phyloP scores from a whole-genome alignment of 37 sponge, comb jelly and placozoan species.

The Aplysina aerophoba region DNA sequence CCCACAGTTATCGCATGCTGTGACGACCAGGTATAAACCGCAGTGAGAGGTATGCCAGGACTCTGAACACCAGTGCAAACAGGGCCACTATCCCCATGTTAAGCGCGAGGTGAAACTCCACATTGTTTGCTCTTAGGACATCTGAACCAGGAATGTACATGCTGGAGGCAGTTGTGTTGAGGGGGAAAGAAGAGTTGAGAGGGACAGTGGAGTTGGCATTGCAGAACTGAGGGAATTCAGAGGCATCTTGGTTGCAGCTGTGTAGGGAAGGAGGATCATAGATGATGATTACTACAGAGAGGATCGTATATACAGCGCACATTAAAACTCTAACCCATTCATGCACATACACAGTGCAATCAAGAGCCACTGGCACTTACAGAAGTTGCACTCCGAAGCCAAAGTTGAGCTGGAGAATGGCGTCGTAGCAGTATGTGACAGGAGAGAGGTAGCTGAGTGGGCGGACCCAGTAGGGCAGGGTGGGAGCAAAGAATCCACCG shows the following conservation, averaged over 20 bases:
- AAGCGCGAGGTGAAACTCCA: slow-evolving; percentile 16
- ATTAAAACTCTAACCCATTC: too few species aligned
- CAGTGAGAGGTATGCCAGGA: slow-evolving; percentile 49
- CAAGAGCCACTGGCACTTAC: slow-evolving; percentile 29
- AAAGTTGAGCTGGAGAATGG: slow-evolving; percentile 53
- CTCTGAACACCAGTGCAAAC: slow-evolving; percentile 25
- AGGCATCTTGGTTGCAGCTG: too few species aligned
- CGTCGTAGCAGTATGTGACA: slow-evolving; percentile 60
- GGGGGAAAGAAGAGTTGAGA: neutral
- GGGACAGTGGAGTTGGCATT: too few species aligned
- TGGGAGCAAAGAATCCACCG: slow-evolving; percentile 76
- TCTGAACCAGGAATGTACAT: slow-evolving; percentile 2
- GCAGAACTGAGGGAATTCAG: too few species aligned
- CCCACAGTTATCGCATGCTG: neutral
- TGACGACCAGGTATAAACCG: slow-evolving; percentile 39
- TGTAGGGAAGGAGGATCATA: too few species aligned
- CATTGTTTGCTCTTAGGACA: neutral
- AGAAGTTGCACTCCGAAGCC: slow-evolving; percentile 16
- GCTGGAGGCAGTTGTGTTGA: neutral
- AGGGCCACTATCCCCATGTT: slow-evolving; percentile 7
- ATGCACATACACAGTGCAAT: neutral
- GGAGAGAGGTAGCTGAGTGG: slow-evolving; percentile 67
- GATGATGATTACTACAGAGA: too few species aligned
- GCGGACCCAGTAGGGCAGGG: slow-evolving; percentile 60
- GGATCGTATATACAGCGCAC: too few species aligned